Conservation (phyloP, 2,797 vertebrate species). For the Caiman crocodilus region DNA sequence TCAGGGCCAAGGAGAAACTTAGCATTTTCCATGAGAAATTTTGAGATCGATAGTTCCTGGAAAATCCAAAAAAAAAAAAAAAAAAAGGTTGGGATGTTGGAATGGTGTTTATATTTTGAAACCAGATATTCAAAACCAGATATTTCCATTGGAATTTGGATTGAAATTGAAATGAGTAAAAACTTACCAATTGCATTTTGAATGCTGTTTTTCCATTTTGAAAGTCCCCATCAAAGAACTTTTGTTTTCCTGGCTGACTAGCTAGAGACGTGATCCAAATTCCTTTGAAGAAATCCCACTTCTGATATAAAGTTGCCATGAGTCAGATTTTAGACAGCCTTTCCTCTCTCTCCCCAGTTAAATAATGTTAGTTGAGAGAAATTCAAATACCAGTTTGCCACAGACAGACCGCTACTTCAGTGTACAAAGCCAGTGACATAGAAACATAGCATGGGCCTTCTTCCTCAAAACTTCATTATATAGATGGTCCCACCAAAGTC, state of each 20-base stretch:
- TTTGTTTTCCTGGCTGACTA: not conserved
- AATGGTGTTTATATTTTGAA: not conserved
- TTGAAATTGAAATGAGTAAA: not conserved
- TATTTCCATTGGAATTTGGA: not conserved
- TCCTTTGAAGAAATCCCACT: not conserved
- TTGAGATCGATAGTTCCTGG: not conserved
- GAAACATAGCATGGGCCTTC: not conserved
- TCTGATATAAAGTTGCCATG: not conserved
- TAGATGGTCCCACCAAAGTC: rapidly evolving
- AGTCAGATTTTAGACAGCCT: not conserved
- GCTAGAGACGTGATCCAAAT: not conserved
- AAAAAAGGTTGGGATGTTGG: not conserved
- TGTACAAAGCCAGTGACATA: not conserved
- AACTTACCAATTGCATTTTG: not conserved
- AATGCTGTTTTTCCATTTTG: not conserved
- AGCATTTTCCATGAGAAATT: not conserved
- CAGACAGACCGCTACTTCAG: not conserved
- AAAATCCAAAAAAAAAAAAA: not conserved
- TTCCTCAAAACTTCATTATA: not conserved
- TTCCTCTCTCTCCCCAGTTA: not conserved
- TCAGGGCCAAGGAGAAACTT: not conserved
- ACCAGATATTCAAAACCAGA: not conserved
- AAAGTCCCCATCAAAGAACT: not conserved
- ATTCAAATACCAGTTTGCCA: not conserved
- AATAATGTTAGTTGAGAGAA: not conserved